A percentile compares a stretch with the other conserved stretches of the same genome.
Evolutionary conservation across 2,888 invertebrate genomes (phyloP).

Genomic region (Oegoconia quadripuncta): DNA sequence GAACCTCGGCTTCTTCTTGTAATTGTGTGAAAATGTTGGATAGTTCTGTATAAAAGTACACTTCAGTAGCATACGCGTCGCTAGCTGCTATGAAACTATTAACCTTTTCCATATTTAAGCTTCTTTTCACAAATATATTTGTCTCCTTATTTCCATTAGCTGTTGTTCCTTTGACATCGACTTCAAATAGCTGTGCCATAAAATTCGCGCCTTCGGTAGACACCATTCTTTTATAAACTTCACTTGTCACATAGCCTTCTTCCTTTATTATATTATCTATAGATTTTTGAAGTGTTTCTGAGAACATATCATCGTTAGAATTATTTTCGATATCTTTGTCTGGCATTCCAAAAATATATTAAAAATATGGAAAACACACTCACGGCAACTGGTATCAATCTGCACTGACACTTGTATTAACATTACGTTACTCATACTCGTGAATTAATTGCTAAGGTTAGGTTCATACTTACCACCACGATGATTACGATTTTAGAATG

Average conservation of each 20-base stretch:
- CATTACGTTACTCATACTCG: too few species aligned
- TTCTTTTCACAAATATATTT: slow-evolving; percentile 42
- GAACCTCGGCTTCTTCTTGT: slow-evolving; percentile 39
- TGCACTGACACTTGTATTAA: too few species aligned
- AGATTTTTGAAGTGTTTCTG: slow-evolving; percentile 33
- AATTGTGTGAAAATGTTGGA: slow-evolving; percentile 33
- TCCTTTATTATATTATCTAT: slow-evolving; percentile 26
- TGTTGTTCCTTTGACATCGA: slow-evolving; percentile 41
- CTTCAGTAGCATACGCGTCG: slow-evolving; percentile 34
- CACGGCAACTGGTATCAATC: too few species aligned
- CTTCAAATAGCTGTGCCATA: slow-evolving; percentile 36
- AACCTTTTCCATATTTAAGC: slow-evolving; percentile 24
- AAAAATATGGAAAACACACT: too few species aligned
- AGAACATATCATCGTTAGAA: too few species aligned
- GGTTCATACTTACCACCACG: too few species aligned
- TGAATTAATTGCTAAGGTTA: too few species aligned
- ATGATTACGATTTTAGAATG: too few species aligned
- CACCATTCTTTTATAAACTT: slow-evolving; percentile 24
- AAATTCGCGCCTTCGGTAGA: slow-evolving; percentile 44
- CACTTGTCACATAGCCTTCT: slow-evolving; percentile 28
- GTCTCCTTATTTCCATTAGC: slow-evolving; percentile 33
- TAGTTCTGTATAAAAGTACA: slow-evolving; percentile 42
- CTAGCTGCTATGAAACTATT: slow-evolving; percentile 22
- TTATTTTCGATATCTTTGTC: too few species aligned
- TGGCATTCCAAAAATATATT: too few species aligned